These are phyloP conservation scores for Cynopterus brachyotis DNA, from an alignment of 2,113 vertebrate species.

Conservation along the genomic window DNA sequence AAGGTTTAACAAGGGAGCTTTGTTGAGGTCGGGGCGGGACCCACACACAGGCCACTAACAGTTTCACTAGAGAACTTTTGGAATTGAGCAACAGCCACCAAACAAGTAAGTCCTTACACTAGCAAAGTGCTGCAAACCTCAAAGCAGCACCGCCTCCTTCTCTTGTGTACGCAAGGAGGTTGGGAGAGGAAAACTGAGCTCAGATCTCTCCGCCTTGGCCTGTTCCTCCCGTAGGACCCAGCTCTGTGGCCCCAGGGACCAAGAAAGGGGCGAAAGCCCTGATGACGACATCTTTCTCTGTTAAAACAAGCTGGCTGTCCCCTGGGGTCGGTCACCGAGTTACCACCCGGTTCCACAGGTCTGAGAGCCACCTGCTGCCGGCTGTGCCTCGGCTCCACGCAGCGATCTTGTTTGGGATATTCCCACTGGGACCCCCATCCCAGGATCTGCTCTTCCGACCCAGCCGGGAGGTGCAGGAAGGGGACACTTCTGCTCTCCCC, in stretches of 20 bases:
- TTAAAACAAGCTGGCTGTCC: slow-evolving; percentile 54
- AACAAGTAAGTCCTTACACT: background rate
- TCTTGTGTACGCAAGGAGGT: background rate
- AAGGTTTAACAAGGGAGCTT: slow-evolving; percentile 50
- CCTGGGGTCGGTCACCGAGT: background rate
- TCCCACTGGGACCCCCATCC: background rate
- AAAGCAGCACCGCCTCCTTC: background rate
- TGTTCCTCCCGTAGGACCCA: background rate
- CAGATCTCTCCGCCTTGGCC: background rate
- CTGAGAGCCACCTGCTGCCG: background rate
- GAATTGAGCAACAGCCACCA: slow-evolving; percentile 53
- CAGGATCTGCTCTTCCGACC: background rate
- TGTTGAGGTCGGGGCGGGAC: background rate
- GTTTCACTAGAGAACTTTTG: slow-evolving; percentile 12
- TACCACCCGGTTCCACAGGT: background rate
- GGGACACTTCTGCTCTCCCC: background rate
- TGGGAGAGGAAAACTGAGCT: background rate
- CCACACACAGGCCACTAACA: background rate
- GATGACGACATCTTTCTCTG: slow-evolving; percentile 14
- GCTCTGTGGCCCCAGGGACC: background rate
- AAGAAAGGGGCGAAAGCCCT: background rate
- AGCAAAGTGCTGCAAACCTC: background rate
- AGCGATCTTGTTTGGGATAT: background rate
- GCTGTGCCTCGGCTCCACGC: background rate
- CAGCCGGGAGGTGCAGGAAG: background rate